phyloP scores from a whole-genome alignment of 2,797 vertebrate species.

The Ibycter americanus region DNA sequence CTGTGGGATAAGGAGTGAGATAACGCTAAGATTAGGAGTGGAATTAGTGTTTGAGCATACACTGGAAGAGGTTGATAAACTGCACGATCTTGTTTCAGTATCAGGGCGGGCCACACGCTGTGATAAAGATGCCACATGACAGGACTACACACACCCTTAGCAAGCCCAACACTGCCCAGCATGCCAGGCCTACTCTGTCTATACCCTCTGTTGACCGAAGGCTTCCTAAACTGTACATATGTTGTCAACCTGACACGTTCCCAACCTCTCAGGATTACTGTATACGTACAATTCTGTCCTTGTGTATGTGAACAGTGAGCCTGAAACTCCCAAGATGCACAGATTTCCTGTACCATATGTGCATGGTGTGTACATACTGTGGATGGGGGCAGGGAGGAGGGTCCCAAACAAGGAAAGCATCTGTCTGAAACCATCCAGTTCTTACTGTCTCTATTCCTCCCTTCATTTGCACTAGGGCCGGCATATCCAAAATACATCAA shows the following conservation, averaged over 20 bases:
- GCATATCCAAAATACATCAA: not conserved
- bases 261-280: accelerated
- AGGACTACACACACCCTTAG: constrained; percentile 5
- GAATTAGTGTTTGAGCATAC: constrained; percentile 16
- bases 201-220: not conserved
- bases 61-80: constrained; percentile 18
- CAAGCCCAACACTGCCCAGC: not conserved
- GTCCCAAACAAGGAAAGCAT: not conserved
- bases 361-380: accelerated
- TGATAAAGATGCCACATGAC: constrained; percentile 23
- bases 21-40: not conserved
- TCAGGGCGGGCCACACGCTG: not conserved
- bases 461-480: not conserved
- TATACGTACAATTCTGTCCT: not conserved
- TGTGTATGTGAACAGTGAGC: accelerated
- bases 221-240: not conserved
- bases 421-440: not conserved
- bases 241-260: not conserved
- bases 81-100: not conserved
- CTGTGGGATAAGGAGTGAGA: not conserved
- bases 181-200: not conserved
- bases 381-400: not conserved
- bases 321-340: accelerated
- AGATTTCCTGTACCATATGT: not conserved
- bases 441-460: not conserved